Percentiles rank a stretch among this genome's conserved stretches.
Conservation (phyloP, 2,113 vertebrate species). For the Datnioides undecimradiatus region DNA sequence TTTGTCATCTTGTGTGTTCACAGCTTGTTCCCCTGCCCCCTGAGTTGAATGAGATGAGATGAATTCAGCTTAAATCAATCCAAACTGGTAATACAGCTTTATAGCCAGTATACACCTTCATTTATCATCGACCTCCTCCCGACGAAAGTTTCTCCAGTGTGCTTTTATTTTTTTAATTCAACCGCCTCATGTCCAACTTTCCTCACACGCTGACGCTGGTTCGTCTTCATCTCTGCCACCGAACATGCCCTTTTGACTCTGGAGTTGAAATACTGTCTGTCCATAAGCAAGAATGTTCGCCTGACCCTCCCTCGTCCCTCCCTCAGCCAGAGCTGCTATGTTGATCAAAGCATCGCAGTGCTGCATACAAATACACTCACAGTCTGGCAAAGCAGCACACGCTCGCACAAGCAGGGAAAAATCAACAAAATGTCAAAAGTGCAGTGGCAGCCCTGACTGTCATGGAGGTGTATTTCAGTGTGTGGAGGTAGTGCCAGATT, state of each 20-base stretch:
- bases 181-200: background rate
- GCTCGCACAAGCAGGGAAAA: background rate
- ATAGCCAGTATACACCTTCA: background rate
- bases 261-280: background rate
- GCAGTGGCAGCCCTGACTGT: conserved; percentile 16
- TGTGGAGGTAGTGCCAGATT: conserved; percentile 33
- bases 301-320: background rate
- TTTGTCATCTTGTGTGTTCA: too few species aligned
- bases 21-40: too few species aligned
- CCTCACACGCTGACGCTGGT: background rate
- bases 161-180: background rate
- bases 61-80: background rate
- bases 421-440: conserved; percentile 39
- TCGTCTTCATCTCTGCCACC: conserved; percentile 8
- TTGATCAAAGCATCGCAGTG: conserved; percentile 38
- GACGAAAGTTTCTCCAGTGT: background rate
- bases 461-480: conserved; percentile 18
- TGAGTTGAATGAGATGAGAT: too few species aligned
- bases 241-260: conserved; percentile 24
- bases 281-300: conserved; percentile 23
- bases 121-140: background rate
- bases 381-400: background rate
- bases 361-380: conserved; percentile 40
- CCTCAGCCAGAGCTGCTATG: conserved; percentile 12
- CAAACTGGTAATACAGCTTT: background rate